Evolutionary conservation across 2,113 vertebrate genomes (phyloP).

Genomic region (Amazona guildingii): DNA sequence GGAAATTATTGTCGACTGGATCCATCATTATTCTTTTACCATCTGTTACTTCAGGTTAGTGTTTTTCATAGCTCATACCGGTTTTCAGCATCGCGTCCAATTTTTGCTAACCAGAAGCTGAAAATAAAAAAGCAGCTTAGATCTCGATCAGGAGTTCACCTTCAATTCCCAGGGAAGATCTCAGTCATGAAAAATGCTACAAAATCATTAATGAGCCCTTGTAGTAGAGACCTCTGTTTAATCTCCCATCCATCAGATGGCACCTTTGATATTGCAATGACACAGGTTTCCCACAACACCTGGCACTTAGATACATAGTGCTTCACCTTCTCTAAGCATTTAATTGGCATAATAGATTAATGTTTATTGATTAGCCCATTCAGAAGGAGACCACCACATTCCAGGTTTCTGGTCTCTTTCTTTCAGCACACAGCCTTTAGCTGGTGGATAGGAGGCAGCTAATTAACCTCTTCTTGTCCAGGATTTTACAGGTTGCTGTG

Average conservation of each 20-base stretch:
- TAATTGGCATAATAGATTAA: slow-evolving; percentile 60
- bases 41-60: slow-evolving; percentile 56
- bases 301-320: background rate
- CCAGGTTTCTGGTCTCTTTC: background rate
- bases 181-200: slow-evolving; percentile 27
- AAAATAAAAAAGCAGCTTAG: background rate
- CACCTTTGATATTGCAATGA: slow-evolving; percentile 25
- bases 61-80: slow-evolving; percentile 8
- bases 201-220: slow-evolving; percentile 50
- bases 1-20: slow-evolving; percentile 60
- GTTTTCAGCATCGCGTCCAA: slow-evolving; percentile 3
- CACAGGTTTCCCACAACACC: slow-evolving; percentile 45
- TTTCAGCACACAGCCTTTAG: background rate
- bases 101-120: slow-evolving; percentile 15
- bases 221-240: slow-evolving; percentile 29
- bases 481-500: background rate
- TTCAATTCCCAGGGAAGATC: slow-evolving; percentile 44
- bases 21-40: slow-evolving; percentile 56
- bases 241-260: slow-evolving; percentile 50
- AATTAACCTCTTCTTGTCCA: background rate
- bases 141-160: slow-evolving; percentile 27
- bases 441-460: background rate
- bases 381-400: background rate
- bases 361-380: slow-evolving; percentile 45
- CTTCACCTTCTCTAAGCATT: slow-evolving; percentile 35